Conservation (phyloP, 2,888 invertebrate genomes). For the Pachymerium ferrugineum region DNA sequence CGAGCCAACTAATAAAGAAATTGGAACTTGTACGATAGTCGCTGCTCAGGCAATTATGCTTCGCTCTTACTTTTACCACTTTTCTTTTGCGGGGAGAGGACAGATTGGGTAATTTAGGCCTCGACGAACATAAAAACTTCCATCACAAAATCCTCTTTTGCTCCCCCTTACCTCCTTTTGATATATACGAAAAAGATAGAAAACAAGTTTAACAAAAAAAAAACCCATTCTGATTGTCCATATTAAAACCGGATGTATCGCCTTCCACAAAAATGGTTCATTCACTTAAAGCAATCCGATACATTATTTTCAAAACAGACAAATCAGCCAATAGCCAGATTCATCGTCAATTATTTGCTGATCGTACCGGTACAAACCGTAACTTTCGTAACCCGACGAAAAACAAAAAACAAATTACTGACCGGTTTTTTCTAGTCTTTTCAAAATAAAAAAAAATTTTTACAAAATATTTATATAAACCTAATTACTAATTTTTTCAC, state of each 20-base stretch:
- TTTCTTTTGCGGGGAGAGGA: constrained; percentile 1
- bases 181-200: not conserved
- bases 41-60: constrained; percentile 22
- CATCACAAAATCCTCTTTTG: not conserved
- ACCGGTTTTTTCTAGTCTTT: not conserved
- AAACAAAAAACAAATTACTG: not conserved
- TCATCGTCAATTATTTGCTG: too few relatives aligned
- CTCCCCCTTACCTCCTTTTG: not conserved
- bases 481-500: not conserved
- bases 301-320: too few relatives aligned
- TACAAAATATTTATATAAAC: not conserved
- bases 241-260: too few relatives aligned
- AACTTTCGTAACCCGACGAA: too few relatives aligned
- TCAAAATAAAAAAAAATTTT: not conserved
- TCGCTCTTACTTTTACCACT: constrained; percentile 24
- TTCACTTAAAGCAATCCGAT: too few relatives aligned
- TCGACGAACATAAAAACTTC: constrained; percentile 12
- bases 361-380: too few relatives aligned
- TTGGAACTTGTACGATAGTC: constrained; percentile 32
- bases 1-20: constrained; percentile 31
- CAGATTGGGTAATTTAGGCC: constrained; percentile 28
- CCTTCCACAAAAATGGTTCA: too few relatives aligned
- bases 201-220: not conserved
- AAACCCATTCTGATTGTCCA: too few relatives aligned
- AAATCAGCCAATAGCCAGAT: too few relatives aligned